Percentiles rank a stretch among this genome's conserved stretches.
Conservation (phyloP, 2,888 invertebrate species). For the Watsonalla binaria region DNA sequence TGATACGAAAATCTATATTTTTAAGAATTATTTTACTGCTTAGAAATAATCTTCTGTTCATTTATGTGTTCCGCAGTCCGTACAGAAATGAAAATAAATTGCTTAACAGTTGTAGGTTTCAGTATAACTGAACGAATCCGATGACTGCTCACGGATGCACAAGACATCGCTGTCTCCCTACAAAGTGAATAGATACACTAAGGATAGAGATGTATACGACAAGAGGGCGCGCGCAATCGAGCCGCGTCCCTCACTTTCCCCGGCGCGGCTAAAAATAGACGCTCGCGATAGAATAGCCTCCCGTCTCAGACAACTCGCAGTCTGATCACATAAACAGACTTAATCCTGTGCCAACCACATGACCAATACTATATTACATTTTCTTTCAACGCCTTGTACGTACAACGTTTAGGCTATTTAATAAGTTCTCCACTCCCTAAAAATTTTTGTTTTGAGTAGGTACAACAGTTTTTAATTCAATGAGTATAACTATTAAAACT, state of each 20-base stretch:
- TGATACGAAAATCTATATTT: too few relatives aligned
- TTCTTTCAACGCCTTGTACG: too few relatives aligned
- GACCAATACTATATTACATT: too few relatives aligned
- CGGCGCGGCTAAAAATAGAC: slow-evolving; percentile 72
- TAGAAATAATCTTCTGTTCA: too few relatives aligned
- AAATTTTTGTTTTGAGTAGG: neutral
- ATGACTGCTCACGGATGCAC: slow-evolving; percentile 63
- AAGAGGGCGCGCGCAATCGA: slow-evolving; percentile 58
- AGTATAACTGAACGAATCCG: slow-evolving; percentile 35
- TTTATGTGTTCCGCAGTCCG: too few relatives aligned
- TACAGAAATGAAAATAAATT: slow-evolving; percentile 11
- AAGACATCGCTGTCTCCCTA: slow-evolving; percentile 51
- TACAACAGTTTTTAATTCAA: slow-evolving; percentile 1
- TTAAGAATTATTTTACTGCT: too few relatives aligned
- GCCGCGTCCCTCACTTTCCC: slow-evolving; percentile 61
- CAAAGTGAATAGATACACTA: slow-evolving; percentile 52
- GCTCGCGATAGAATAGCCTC: slow-evolving; percentile 55
- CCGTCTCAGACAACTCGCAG: slow-evolving; percentile 28
- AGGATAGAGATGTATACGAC: slow-evolving; percentile 33
- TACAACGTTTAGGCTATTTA: too few relatives aligned
- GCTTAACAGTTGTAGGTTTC: slow-evolving; percentile 10
- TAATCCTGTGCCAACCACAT: neutral
- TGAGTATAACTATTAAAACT: neutral
- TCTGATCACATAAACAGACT: neutral
- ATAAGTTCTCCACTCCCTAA: too few relatives aligned